A percentile compares a stretch with the other conserved stretches of the same genome.
These are phyloP conservation scores for Hippasteria phrygiana DNA, from an alignment of 53 echinoderm and acorn worm genomes.

Conservation along the genomic window DNA sequence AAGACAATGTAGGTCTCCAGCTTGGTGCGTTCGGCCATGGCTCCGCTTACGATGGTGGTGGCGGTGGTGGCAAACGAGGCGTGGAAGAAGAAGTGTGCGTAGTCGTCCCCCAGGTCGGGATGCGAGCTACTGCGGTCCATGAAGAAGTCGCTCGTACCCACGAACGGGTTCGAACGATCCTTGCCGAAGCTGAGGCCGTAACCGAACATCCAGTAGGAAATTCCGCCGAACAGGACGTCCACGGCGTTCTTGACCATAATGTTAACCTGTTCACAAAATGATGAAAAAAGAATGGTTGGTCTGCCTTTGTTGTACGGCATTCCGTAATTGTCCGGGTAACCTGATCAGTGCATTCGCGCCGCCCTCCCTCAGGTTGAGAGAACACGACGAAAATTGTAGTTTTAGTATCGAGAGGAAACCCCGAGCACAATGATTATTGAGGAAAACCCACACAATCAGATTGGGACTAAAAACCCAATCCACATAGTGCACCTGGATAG, in stretches of 20 bases:
- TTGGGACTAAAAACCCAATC: no score
- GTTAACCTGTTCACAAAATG: constrained; percentile 66
- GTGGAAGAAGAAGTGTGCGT: constrained; percentile 93
- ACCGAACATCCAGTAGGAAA: constrained; percentile 95
- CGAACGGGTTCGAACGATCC: constrained; percentile 70
- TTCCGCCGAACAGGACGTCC: constrained; percentile 91
- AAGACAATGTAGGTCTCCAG: constrained; percentile 89
- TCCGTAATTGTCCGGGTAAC: no score
- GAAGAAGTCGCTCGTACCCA: constrained; percentile 89
- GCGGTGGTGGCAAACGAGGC: constrained; percentile 95
- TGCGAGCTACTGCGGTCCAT: constrained; percentile 68
- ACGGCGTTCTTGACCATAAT: constrained; percentile 98
- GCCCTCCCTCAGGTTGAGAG: no score
- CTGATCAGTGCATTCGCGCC: no score
- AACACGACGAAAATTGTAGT: no score
- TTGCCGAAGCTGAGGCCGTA: constrained; percentile 87
- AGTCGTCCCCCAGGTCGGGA: constrained; percentile 72
- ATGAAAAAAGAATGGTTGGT: neutral
- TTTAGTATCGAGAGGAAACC: no score
- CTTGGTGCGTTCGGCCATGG: constrained; percentile 91
- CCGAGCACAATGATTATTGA: no score
- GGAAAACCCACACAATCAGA: no score
- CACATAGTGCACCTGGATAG: no score
- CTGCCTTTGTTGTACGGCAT: no score
- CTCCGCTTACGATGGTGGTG: constrained; percentile 83